A percentile compares a stretch with the other conserved stretches of the same genome.
Evolutionary conservation across 1,140 invertebrate genomes (phyloP).

Genomic region (Eriocheir sinensis): DNA sequence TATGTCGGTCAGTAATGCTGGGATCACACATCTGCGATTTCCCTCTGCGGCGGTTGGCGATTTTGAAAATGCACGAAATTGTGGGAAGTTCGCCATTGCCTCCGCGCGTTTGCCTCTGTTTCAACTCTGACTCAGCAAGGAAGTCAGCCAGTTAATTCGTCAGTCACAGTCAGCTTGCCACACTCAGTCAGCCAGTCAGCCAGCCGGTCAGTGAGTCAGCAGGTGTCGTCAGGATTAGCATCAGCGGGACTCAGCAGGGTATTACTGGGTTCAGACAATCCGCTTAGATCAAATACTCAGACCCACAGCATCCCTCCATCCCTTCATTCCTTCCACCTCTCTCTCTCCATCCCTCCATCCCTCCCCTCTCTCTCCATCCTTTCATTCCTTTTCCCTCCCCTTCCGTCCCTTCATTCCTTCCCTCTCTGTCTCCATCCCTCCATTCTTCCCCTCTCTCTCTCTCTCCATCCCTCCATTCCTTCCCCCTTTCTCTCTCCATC

Average conservation of each 20-base stretch:
- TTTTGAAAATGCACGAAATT: too few relatives aligned
- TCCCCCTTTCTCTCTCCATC: too few relatives aligned
- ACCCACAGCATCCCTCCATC: background rate
- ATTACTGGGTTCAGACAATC: background rate
- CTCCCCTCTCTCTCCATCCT: background rate
- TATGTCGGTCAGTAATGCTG: too few relatives aligned
- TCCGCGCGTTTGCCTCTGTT: too few relatives aligned
- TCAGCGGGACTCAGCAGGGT: background rate
- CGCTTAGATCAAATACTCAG: background rate
- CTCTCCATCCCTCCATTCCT: too few relatives aligned
- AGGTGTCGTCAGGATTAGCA: background rate
- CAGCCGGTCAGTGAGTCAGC: background rate
- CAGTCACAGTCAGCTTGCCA: too few relatives aligned
- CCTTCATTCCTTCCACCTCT: background rate
- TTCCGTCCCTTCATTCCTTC: background rate
- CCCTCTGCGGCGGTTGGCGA: too few relatives aligned
- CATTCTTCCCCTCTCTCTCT: background rate
- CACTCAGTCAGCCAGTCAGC: too few relatives aligned
- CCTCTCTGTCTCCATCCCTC: background rate
- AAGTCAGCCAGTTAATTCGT: too few relatives aligned
- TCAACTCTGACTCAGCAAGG: too few relatives aligned
- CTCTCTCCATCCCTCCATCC: background rate
- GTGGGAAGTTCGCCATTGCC: too few relatives aligned
- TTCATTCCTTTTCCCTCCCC: background rate
- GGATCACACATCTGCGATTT: too few relatives aligned